Percentiles rank a stretch among this genome's conserved stretches.
Conservation (phyloP, 2,113 vertebrate genomes). For the Coracopsis vasa region DNA sequence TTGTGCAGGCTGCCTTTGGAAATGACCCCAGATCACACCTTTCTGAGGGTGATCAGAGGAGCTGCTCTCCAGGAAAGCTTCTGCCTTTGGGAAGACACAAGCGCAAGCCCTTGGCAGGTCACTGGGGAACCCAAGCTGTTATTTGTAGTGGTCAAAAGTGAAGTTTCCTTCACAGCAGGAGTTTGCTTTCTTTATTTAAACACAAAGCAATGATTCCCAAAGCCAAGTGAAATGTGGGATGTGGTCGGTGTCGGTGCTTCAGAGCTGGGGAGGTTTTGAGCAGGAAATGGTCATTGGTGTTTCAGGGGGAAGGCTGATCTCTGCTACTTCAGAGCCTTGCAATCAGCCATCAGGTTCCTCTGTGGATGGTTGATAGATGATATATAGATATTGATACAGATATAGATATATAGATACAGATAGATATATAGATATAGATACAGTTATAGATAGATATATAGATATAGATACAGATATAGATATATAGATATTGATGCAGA, state of each 20-base stretch:
- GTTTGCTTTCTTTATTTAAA: not conserved
- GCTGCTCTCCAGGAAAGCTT: not conserved
- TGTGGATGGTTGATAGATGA: not conserved
- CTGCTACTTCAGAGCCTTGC: not conserved
- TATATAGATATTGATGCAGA: too few relatives aligned
- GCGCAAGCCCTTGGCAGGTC: not conserved
- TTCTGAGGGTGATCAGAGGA: not conserved
- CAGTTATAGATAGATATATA: too few relatives aligned
- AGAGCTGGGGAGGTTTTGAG: not conserved
- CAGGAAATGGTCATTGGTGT: accelerated
- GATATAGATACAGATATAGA: too few relatives aligned
- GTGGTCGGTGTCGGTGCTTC: not conserved
- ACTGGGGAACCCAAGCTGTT: not conserved
- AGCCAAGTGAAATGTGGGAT: not conserved
- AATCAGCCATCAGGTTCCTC: not conserved
- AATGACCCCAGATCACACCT: not conserved
- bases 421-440: too few relatives aligned
- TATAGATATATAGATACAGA: too few relatives aligned
- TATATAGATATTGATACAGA: not conserved
- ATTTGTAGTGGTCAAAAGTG: not conserved
- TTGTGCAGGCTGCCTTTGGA: not conserved
- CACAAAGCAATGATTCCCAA: not conserved
- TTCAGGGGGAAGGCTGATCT: not conserved
- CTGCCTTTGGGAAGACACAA: not conserved
- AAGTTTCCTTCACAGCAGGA: not conserved